phyloP scores from a whole-genome alignment of 2,797 vertebrate species.

The Streptopelia turtur region DNA sequence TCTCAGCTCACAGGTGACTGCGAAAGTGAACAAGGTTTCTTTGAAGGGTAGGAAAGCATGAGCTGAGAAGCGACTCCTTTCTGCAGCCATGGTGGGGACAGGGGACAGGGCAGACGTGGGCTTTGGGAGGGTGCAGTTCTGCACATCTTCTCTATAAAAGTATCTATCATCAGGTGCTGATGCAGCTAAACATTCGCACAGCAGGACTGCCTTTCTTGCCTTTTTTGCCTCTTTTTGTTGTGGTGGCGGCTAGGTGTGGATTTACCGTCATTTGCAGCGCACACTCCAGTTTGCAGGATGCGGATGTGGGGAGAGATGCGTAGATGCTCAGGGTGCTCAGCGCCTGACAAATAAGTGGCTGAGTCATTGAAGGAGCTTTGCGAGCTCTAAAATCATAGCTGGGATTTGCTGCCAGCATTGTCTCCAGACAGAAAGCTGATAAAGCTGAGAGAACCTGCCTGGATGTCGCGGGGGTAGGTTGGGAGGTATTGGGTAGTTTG shows the following conservation, averaged over 20 bases:
- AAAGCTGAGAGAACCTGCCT: not conserved
- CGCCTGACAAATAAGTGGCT: not conserved
- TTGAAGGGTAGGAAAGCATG: not conserved
- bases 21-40: not conserved
- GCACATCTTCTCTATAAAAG: not conserved
- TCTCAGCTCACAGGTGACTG: not conserved
- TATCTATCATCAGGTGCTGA: not conserved
- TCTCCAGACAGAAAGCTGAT: not conserved
- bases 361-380: not conserved
- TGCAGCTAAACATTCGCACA: not conserved
- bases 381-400: not conserved
- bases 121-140: not conserved
- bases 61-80: not conserved
- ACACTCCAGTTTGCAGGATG: not conserved
- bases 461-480: not conserved
- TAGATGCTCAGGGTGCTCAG: not conserved
- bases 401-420: not conserved
- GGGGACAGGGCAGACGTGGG: fast-evolving
- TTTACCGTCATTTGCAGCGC: not conserved
- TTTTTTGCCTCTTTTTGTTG: not conserved
- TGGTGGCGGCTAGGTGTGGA: not conserved
- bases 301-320: not conserved
- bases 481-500: not conserved
- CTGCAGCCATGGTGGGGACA: fast-evolving
- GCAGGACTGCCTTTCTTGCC: not conserved